A percentile compares a stretch with the other conserved stretches of the same genome.
These are phyloP conservation scores for Caenorhabditis sp. DNA, from an alignment of 2,888 invertebrate genomes.

Conservation along the genomic window DNA sequence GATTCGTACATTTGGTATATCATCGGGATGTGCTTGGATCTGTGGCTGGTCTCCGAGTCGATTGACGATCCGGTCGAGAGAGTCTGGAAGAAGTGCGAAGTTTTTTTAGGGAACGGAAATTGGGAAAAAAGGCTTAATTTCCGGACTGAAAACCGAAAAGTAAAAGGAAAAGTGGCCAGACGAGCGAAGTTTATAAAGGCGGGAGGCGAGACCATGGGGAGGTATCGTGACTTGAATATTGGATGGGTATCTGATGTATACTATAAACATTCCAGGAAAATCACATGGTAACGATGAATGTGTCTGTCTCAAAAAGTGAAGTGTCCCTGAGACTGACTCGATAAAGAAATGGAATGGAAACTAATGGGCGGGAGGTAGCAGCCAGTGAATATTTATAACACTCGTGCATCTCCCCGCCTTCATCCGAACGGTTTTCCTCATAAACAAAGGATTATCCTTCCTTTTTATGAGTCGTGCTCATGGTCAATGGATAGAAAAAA, in stretches of 20 bases:
- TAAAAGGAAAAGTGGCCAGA: neutral
- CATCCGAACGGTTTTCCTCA: too few species aligned
- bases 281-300: too few species aligned
- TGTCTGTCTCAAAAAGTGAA: too few species aligned
- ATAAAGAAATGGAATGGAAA: too few species aligned
- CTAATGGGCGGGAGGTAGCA: too few species aligned
- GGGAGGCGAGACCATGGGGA: constrained; percentile 17
- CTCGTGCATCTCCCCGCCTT: too few species aligned
- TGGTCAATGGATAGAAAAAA: too few species aligned
- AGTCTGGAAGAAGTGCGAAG: constrained; percentile 31
- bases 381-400: too few species aligned
- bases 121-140: too few species aligned
- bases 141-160: neutral
- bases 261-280: too few species aligned
- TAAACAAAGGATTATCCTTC: constrained; percentile 7
- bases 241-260: neutral
- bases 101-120: constrained; percentile 3
- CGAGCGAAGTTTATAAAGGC: constrained; percentile 13
- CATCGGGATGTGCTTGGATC: constrained; percentile 72
- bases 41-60: constrained; percentile 63
- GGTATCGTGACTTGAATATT: constrained; percentile 45
- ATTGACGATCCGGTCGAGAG: constrained; percentile 63
- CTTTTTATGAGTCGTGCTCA: too few species aligned
- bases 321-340: too few species aligned
- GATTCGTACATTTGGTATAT: constrained; percentile 77